These are phyloP conservation scores for Champsocephalus esox DNA, from an alignment of 2,797 vertebrate genomes.

Conservation along the genomic window DNA sequence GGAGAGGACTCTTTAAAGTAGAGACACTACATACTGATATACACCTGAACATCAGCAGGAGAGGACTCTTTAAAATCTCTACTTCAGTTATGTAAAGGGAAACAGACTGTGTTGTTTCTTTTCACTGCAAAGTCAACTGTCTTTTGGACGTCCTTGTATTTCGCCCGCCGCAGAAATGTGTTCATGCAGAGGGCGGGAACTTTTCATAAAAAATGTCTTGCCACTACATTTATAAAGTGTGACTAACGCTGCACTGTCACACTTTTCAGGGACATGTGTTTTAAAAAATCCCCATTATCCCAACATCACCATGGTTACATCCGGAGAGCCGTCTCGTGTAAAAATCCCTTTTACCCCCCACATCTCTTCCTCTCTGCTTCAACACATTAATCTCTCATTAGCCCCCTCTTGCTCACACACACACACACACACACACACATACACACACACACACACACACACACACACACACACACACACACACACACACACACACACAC, in stretches of 20 bases:
- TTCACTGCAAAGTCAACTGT: slow-evolving; percentile 24
- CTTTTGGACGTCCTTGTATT: slow-evolving; percentile 25
- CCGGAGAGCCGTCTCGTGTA: slow-evolving; percentile 22
- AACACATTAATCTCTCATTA: slow-evolving; percentile 77
- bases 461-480: slow-evolving; percentile 2
- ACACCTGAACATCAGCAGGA: no score
- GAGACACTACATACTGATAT: no score
- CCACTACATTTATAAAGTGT: slow-evolving; percentile 21
- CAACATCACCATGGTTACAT: slow-evolving; percentile 8
- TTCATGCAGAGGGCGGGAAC: background rate
- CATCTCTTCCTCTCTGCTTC: slow-evolving; percentile 46
- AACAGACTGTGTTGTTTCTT: background rate
- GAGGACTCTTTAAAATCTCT: no score
- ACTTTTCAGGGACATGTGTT: slow-evolving; percentile 4
- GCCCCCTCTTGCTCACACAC: slow-evolving; percentile 10
- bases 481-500: no score
- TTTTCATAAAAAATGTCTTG: slow-evolving; percentile 19
- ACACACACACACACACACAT: background rate
- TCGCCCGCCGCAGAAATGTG: background rate
- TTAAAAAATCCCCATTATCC: background rate
- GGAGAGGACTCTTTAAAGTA: no score
- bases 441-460: background rate
- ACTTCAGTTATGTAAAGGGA: background rate
- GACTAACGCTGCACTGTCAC: slow-evolving; percentile 4
- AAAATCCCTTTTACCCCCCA: slow-evolving; percentile 12